phyloP scores from a whole-genome alignment of 1,140 invertebrate genomes.

The Drosophila subobscura region DNA sequence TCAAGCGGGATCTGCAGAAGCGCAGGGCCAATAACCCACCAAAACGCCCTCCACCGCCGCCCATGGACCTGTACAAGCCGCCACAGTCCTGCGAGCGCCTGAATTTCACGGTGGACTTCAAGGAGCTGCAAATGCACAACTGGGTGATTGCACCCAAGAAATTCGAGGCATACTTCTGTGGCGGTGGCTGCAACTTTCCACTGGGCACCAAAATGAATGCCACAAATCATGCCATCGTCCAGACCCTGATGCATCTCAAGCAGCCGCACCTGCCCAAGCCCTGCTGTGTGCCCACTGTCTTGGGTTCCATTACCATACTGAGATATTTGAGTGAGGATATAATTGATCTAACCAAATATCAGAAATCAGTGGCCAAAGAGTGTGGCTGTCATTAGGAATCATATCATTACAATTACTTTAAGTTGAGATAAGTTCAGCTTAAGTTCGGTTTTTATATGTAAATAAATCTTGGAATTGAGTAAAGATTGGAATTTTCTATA shows the following conservation, averaged over 20 bases:
- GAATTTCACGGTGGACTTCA: conserved; percentile 79
- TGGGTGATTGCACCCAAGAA: conserved; percentile 82
- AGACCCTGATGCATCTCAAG: conserved; percentile 80
- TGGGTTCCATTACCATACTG: conserved; percentile 78
- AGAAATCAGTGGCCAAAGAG: conserved; percentile 75
- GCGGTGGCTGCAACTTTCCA: conserved; percentile 80
- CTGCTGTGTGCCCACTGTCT: conserved; percentile 74
- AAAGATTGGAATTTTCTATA: too few relatives aligned
- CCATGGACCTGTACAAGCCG: conserved; percentile 44
- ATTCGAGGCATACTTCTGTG: conserved; percentile 81
- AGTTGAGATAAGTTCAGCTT: background rate
- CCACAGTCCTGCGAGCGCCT: conserved; percentile 76
- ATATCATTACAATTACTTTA: background rate
- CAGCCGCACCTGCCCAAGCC: conserved; percentile 78
- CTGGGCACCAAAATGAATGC: conserved; percentile 82
- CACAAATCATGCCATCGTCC: conserved; percentile 82
- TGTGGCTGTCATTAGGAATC: conserved; percentile 70
- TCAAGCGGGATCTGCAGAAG: conserved; percentile 70
- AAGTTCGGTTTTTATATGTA: conserved; percentile 3
- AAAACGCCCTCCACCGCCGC: conserved; percentile 1
- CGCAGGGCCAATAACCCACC: conserved; percentile 25
- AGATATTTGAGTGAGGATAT: conserved; percentile 77
- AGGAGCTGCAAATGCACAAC: conserved; percentile 77
- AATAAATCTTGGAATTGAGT: conserved; percentile 1
- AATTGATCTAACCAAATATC: conserved; percentile 77